Percentiles rank a stretch among this genome's conserved stretches.
Conservation (phyloP, 2,888 invertebrate genomes). For the Noctuana brunneofusca region DNA sequence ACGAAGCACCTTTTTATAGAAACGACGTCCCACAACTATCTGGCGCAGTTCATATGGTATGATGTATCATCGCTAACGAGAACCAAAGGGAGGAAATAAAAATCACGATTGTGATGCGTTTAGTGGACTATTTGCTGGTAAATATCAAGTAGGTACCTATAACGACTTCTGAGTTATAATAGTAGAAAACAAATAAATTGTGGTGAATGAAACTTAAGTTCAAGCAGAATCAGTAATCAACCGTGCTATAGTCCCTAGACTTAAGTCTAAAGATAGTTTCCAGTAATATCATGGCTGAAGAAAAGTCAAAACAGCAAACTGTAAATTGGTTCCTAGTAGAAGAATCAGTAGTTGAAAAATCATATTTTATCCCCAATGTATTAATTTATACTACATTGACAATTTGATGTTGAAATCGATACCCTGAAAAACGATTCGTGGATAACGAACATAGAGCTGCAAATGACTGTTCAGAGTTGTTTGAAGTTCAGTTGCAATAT, state of each 20-base stretch:
- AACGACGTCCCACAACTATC: conserved; percentile 62
- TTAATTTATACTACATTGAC: too few relatives aligned
- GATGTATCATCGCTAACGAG: conserved; percentile 65
- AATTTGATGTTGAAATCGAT: background rate
- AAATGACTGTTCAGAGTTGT: background rate
- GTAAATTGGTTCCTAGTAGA: too few relatives aligned
- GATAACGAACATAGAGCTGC: background rate
- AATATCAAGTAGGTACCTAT: too few relatives aligned
- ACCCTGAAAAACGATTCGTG: background rate
- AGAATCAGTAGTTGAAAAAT: too few relatives aligned
- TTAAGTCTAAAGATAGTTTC: too few relatives aligned
- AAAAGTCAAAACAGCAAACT: too few relatives aligned
- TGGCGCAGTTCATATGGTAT: conserved; percentile 51
- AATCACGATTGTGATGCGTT: conserved; percentile 17
- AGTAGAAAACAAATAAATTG: too few relatives aligned
- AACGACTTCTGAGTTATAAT: background rate
- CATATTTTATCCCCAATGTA: too few relatives aligned
- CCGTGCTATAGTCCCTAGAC: too few relatives aligned
- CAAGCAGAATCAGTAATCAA: too few relatives aligned
- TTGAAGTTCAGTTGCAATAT: background rate
- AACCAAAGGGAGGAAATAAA: conserved; percentile 22
- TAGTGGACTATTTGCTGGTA: background rate
- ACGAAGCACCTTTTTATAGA: conserved; percentile 80
- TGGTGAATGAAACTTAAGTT: too few relatives aligned
- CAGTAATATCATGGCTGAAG: too few relatives aligned